Evolutionary conservation across 37 sponge, comb jelly and placozoan species (phyloP), one percentile per base, ranked within the genome.

Genomic region (Tethya wilhelma): DNA sequence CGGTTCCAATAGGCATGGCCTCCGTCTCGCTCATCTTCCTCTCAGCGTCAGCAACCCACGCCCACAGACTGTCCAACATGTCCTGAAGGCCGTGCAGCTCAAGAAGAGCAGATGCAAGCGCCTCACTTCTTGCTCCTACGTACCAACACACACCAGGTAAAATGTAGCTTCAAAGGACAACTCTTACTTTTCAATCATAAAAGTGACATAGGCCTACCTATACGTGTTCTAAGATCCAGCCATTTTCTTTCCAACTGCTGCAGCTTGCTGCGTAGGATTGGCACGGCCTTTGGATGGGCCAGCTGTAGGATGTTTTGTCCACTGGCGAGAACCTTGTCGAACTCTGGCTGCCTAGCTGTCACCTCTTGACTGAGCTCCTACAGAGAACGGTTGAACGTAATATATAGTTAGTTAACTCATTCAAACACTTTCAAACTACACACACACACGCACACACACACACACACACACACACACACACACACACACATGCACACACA

Each of bases 11-110:
- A 14, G 88, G 96, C 32, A 42, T 75, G 73, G 36, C 64, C 66
- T 92, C 91, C 38, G 78, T 77, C 63, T 53, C 74, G 0, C 38
- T 88, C 73, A 94, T 64, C 46, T 78, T 77, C 40, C 33, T 57
- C 71, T 94, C 91, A 0, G 98, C 98, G 26, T 78, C 95, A 0
- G 56, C 55, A 55, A 97, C 80, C 95, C 95, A 97, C 17, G 71
- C 85, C 46, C 70, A 57, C 31, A 94, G 84, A 9, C 78, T 75
- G 57, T 90, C 93, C 72, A 96, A 41, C 76, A 90, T 83, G 53
- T 92, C 86, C 79, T 96, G 93, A 32, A 90, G 76, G 34, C 94
- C 94, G 20, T 85, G 87, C 31, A 93, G 56, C 64, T 86, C 87
- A 64, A 93, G 65, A 55, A 82, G 59, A 12, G 77, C 77, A 2